Conservation (phyloP, 2,888 invertebrate genomes). For the Parnassius orleans region DNA sequence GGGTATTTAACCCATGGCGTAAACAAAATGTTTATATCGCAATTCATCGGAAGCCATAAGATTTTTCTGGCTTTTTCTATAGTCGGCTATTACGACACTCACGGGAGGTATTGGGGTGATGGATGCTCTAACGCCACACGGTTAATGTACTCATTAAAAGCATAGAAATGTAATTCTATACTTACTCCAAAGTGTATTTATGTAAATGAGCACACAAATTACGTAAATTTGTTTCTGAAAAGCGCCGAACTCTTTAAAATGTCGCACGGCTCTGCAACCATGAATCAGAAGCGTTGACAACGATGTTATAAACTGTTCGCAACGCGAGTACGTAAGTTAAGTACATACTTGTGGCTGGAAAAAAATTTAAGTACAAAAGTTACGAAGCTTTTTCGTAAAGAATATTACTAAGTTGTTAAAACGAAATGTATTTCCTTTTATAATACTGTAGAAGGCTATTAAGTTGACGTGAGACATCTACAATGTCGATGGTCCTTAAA, state of each 20-base stretch:
- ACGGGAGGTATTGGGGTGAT: no score
- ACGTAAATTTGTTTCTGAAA: not conserved
- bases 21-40: no score
- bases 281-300: conserved; percentile 47
- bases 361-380: conserved; percentile 23
- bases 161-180: no score
- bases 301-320: conserved; percentile 40
- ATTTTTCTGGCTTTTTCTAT: no score
- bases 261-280: conserved; percentile 42
- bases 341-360: conserved; percentile 24
- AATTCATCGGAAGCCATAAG: no score
- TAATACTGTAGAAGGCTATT: conserved; percentile 56
- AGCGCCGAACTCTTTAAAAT: conserved; percentile 30
- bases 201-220: not conserved
- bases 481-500: conserved; percentile 57
- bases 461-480: conserved; percentile 57
- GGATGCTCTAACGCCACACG: no score
- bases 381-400: conserved; percentile 30
- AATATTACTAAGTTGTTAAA: conserved; percentile 58
- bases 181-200: no score
- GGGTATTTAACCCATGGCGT: no score
- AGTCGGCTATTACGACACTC: no score
- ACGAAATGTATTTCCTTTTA: conserved; percentile 62
- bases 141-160: no score
- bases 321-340: conserved; percentile 25